Evolutionary conservation across 2,113 vertebrate species (phyloP).

Genomic region (Apaloderma vittatum): DNA sequence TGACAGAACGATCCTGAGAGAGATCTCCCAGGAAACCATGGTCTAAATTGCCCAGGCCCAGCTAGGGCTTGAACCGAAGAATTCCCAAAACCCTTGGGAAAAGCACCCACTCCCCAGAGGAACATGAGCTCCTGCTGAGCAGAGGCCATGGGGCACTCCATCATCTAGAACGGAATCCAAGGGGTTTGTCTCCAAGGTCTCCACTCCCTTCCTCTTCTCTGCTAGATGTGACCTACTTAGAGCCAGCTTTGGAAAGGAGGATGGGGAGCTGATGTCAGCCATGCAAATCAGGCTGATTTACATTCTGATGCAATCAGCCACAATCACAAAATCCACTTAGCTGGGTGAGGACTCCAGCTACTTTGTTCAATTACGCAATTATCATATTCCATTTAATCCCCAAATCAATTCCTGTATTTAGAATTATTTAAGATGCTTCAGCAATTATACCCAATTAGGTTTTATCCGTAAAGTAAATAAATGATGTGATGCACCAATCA

Average conservation of each 20-base stretch:
- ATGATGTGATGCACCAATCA: constrained; percentile 49
- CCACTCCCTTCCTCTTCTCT: neutral
- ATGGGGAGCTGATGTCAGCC: neutral
- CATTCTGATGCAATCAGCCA: constrained; percentile 73
- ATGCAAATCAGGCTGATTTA: constrained; percentile 66
- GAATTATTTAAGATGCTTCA: constrained; percentile 74
- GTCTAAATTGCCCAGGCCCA: neutral
- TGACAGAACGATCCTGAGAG: neutral
- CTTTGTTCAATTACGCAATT: constrained; percentile 75
- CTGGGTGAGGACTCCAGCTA: constrained; percentile 66
- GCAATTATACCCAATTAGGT: constrained; percentile 73
- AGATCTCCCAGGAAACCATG: neutral
- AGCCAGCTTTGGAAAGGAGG: neutral
- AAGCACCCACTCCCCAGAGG: neutral
- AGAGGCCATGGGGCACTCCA: fast-evolving
- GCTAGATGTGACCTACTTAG: neutral
- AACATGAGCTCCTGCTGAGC: neutral
- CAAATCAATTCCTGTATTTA: constrained; percentile 78
- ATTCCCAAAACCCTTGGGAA: neutral
- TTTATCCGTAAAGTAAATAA: constrained; percentile 72
- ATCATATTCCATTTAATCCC: constrained; percentile 75
- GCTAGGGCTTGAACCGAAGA: neutral
- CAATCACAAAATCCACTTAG: constrained; percentile 71
- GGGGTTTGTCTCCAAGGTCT: neutral
- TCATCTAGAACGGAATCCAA: neutral